These are phyloP conservation scores for Athripsodes cinereus DNA, from an alignment of 2,888 invertebrate genomes.

Conservation along the genomic window DNA sequence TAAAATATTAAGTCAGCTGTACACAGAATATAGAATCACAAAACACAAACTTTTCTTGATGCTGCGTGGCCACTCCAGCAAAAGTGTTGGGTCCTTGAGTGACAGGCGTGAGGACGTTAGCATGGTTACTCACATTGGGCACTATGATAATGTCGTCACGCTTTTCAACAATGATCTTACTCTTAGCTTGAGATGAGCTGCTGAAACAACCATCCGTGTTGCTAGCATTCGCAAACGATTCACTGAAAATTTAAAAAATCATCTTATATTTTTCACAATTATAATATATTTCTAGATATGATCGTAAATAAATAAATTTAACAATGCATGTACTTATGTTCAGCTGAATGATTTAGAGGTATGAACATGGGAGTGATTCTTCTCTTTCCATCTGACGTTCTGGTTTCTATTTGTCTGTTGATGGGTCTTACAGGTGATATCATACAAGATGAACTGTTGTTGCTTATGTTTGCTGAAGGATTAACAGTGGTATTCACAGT, in stretches of 20 bases:
- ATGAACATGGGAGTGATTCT: constrained; percentile 96
- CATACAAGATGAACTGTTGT: constrained; percentile 25
- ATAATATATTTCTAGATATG: neutral
- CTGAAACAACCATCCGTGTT: constrained; percentile 58
- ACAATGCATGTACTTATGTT: constrained; percentile 48
- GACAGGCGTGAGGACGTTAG: constrained; percentile 31
- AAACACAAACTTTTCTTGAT: constrained; percentile 18
- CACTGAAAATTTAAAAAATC: constrained; percentile 33
- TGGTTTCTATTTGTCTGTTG: constrained; percentile 89
- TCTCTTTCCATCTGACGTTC: constrained; percentile 89
- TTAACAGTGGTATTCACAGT: constrained; percentile 8
- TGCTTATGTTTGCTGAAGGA: neutral
- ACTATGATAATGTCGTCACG: constrained; percentile 58
- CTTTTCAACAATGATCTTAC: constrained; percentile 74
- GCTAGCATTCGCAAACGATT: constrained; percentile 33
- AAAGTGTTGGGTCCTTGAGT: constrained; percentile 23
- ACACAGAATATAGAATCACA: neutral
- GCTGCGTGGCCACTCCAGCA: constrained; percentile 23
- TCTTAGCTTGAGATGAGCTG: constrained; percentile 70
- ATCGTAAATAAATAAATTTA: neutral
- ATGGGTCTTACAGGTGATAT: constrained; percentile 56
- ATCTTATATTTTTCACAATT: neutral
- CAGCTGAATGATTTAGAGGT: constrained; percentile 58
- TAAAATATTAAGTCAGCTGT: neutral
- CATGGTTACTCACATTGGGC: constrained; percentile 52